Base-by-base conservation (phyloP, 2,888 invertebrate genomes). In the Eudemis profundana region DNA sequence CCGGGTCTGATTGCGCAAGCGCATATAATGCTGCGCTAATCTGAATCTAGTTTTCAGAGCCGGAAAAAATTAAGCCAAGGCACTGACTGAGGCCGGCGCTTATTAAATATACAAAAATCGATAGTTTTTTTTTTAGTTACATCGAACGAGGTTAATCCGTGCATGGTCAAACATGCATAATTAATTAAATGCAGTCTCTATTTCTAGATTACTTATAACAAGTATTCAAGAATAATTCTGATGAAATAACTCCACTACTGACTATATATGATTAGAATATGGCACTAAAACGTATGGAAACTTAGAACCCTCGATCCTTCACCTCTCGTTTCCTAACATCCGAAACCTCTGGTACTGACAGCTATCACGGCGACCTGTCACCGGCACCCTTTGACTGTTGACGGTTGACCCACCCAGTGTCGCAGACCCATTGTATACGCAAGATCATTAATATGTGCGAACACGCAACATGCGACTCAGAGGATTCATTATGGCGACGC, bases 21-120 rank as follows among this genome's bases (percentile, higher is more conserved):
- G 62, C 40, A 54, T 38, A 33, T 50, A 40, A 61, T 21, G 49
- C 49, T 42, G 54, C 46, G 14, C 15, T 63, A 56, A 56, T 63
- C 63, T 49, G 33, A 54, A 49, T 63, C 63, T 63, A 63, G 63
- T 63, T 63, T 56, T 47, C 54, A 49, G 36, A 62, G 47, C 23
- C 38, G 21, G 40, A 21, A 23, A 63, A 60, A 63, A 56, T 56
- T 63, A 56, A 56, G 63, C 63, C 63, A 63, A 63, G 63, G 63
- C 63, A 49, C 53, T 23, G 23, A 51, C 27, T 36, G 36, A 53
- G 61, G 61, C 61, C 53, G 17, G 53, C 46, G 44, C 44, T 36
- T 53, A 46, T 53, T 61, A 47, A 38, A 29, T 12, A 38, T 54
- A 17, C 17, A 56, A 44, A n/a, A 56, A 56, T 56, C 27, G 3